Evolutionary conservation across 1,140 invertebrate genomes (phyloP), one percentile per base, ranked within the genome.

Genomic region (Samia ricini): DNA sequence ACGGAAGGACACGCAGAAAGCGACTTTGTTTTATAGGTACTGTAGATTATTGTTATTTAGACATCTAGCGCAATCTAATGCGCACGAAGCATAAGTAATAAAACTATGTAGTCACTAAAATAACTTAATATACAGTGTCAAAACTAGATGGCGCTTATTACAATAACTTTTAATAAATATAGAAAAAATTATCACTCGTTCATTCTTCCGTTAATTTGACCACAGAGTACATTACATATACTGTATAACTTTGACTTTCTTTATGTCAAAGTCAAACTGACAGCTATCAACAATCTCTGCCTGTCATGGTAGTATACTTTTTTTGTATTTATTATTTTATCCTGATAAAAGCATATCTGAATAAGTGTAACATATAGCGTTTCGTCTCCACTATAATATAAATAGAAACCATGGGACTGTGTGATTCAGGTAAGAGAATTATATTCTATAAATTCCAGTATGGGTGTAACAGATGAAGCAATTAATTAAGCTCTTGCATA

Each of bases 341-440:
- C 7, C 10, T 15, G 15, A 15, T 42, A 42, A 42, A 42, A 15
- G 33, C 33, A 42, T 29, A 29, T 29, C 10, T 29, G 26, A 1
- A 5, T 42, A 15, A 42, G 33, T 42, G 33, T 42, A 12, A 42
- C 33, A 42, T 15, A 15, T 42, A 42, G 33, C 33, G 33, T 10
- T 29, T 29, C 26, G 6, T 29, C 1, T 15, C n/a, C 12, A 15
- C 12, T 42, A 15, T 10, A 42, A 42, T 42, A 42, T 42, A 12
- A 42, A 42, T 15, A 15, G 33, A 42, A 68, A 79, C 63, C 61
- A 88, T 88, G 85, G 85, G 85, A 57, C 74, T 88, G 54, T 85
- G 83, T 62, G 81, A 88, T 64, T 82, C 85, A 76, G 85, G 85
- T 88, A 78, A 74, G 80, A 42, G 12, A 10, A 42, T 49, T 56